Base-by-base conservation (phyloP, 2,113 vertebrate genomes). In the Ibidorhyncha struthersii region DNA sequence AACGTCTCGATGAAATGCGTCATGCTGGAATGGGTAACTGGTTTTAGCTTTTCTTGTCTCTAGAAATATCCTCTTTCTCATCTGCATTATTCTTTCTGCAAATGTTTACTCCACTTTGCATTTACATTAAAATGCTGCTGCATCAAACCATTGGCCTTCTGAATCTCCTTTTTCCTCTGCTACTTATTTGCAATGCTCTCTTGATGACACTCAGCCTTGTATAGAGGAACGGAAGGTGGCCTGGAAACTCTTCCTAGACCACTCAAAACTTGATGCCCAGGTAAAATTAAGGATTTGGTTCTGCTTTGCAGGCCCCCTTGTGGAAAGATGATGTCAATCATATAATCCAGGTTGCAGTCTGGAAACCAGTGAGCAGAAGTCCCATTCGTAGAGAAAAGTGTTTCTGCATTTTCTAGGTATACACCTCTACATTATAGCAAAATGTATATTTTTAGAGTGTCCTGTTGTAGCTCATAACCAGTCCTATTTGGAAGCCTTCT, bases 81-180 rank as follows among this genome's bases (percentile, higher is more conserved):
- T 58, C 86, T 87, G 70, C 95, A 45, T 90, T 49, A 69, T 49
- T 71, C 90, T 87, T 71, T 52, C 96, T 95, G 95, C 95, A 40
- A 41, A 79, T 93, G 93, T 97, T 72, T 65, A 69, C 86, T 95
- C 81, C 73, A 74, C 94, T 96, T 71, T 62, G 73, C 95, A 80
- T 96, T 93, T 20, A 78, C 79, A 97, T 97, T 96, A 97, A 97
- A 97, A 86, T 7, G 84, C 92, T 92, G 49, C 95, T 73, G 96
- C 96, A 96, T 95, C 93, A 94, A 96, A 67, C 58, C 40, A 3
- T 90, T 47, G 18, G 92, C 90, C 84, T 96, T 86, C 87, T 19
- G 90, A 91, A 94, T 92, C 66, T 89, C 87, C 92, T 96, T 96
- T 87, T 95, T 86, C 87, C 59, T 91, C 85, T 88, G 70, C 95